phyloP scores from a whole-genome alignment of 2,113 vertebrate species.

The Planiliza haematocheilus region DNA sequence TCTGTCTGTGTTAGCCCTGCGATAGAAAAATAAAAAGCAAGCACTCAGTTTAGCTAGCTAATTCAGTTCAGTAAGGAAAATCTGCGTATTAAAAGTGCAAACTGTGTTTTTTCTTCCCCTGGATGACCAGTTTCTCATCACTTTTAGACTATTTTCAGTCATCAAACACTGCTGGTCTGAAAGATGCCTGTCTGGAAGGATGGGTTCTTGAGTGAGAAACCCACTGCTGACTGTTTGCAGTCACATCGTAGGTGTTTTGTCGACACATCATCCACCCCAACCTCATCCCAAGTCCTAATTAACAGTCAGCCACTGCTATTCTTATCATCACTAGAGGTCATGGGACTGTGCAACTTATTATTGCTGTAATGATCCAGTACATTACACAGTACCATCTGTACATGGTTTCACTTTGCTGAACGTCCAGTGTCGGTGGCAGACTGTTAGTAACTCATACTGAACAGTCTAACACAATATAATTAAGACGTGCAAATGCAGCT shows the following conservation, averaged over 20 bases:
- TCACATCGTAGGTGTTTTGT: neutral
- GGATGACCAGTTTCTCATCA: too few species aligned
- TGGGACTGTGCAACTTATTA: neutral
- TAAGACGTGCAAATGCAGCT: conserved; percentile 6
- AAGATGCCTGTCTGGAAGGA: too few species aligned
- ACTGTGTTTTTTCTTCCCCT: too few species aligned
- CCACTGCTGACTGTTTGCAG: neutral
- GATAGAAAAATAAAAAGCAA: too few species aligned
- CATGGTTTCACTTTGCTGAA: neutral
- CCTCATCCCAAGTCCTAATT: neutral
- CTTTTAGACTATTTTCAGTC: too few species aligned
- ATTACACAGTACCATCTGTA: neutral
- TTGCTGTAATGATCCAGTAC: neutral
- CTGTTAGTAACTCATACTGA: neutral
- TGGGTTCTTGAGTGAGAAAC: too few species aligned
- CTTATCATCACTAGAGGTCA: neutral
- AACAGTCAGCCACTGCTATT: neutral
- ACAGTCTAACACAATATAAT: conserved; percentile 9
- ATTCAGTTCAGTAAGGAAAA: too few species aligned
- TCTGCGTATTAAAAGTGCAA: too few species aligned
- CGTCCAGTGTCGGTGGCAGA: neutral
- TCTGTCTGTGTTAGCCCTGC: too few species aligned
- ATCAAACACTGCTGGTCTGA: too few species aligned
- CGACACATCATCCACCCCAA: neutral
- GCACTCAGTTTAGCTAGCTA: too few species aligned